Base-by-base conservation (phyloP, 2,888 invertebrate species). In the Epistrophe grossulariae region DNA sequence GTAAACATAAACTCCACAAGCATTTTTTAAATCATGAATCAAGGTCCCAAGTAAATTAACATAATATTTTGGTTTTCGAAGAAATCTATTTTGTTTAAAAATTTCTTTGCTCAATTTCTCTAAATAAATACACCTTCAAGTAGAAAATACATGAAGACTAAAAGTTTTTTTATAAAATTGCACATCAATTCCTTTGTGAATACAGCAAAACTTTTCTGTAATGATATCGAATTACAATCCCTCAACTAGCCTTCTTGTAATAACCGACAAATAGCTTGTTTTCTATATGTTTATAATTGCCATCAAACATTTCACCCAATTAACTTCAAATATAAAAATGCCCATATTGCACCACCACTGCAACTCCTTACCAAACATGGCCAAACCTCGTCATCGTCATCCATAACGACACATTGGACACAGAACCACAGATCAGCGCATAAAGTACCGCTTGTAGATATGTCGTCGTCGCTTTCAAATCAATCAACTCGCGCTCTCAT, bases 271-370 rank as follows among this genome's bases (percentile, higher is more conserved):
- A 77, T 43, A 38, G 64, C 84, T 17, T 76, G 80, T 83, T 78
- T 38, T 78, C 66, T 45, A 19, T n/a, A 8, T 1, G 19, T 19
- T 24, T 24, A 24, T 24, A 24, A 19, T 11, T 40, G 10, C 38
- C 35, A 11, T 50, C 40, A 35, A 66, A 52, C 62, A 79, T 76
- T 71, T 76, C 76, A 87, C 66, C 79, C 87, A 87, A 87, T 83
- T 83, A 83, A 79, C 71, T 72, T 66, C 74, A 79, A 83, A 79
- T 71, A 71, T 71, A 71, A 70, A 55, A 83, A 79, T 50, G 57
- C 70, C 73, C 55, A 55, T 38, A 59, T 17, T n/a, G 28, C 70
- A 62, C 60, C 64, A 9, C 17, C 28, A 31, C n/a, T n/a, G n/a
- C 55, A 24, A 55, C 55, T 55, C 55, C 6, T 0, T 55, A 15